Percentiles rank a stretch among this genome's conserved stretches.
These are phyloP conservation scores for Parnassius mnemosyne DNA, from an alignment of 2,888 invertebrate species.

Conservation along the genomic window DNA sequence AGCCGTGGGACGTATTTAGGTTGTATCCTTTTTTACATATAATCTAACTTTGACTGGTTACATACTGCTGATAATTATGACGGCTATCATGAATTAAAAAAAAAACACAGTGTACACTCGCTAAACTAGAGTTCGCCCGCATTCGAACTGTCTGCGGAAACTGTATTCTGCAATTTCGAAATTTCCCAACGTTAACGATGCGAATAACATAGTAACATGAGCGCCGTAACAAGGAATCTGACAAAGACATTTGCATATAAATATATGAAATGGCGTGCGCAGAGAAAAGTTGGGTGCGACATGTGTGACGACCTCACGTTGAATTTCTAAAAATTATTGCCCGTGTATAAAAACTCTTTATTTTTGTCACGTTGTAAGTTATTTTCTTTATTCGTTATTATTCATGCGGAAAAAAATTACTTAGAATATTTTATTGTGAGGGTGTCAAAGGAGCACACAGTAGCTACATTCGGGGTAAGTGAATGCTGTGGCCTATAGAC, in stretches of 20 bases:
- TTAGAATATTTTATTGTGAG: not conserved
- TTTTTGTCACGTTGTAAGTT: no score
- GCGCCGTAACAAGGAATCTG: conserved; percentile 34
- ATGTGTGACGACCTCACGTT: conserved; percentile 32
- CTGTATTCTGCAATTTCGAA: conserved; percentile 38
- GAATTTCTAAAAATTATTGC: conserved; percentile 22
- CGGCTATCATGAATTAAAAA: not conserved
- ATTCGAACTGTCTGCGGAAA: conserved; percentile 5
- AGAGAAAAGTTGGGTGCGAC: conserved; percentile 34
- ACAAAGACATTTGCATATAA: conserved; percentile 41
- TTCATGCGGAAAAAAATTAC: not conserved
- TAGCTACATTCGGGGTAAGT: no score
- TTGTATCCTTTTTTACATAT: no score
- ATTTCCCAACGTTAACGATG: conserved; percentile 39
- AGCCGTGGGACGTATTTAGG: no score
- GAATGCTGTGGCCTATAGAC: not conserved
- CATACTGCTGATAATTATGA: no score
- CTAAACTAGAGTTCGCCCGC: conserved; percentile 10
- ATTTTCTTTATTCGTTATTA: no score
- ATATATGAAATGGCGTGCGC: conserved; percentile 30
- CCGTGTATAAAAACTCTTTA: conserved; percentile 6
- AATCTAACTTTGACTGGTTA: no score
- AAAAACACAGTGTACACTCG: conserved; percentile 17
- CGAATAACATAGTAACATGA: conserved; percentile 24
- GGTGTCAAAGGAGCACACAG: no score